These are phyloP conservation scores for Crypturellus tataupa DNA, from an alignment of 2,797 vertebrate genomes.

Conservation along the genomic window DNA sequence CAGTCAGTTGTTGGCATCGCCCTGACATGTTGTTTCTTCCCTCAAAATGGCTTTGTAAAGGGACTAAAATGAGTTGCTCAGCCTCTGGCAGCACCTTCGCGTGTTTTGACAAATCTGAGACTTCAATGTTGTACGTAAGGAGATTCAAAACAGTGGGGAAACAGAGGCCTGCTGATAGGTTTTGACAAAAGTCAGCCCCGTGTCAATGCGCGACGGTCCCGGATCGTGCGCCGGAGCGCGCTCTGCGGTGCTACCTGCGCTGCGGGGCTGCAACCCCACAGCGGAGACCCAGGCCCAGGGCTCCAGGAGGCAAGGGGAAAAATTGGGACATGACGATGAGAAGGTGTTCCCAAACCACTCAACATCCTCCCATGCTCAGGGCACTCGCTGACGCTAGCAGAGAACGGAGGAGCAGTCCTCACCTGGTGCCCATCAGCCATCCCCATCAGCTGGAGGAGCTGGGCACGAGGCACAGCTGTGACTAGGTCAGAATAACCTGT, in stretches of 20 bases:
- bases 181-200: slow-evolving; percentile 50
- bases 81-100: slow-evolving; percentile 70
- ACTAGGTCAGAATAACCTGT: not conserved
- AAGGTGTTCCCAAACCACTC: not conserved
- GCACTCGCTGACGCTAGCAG: too few relatives aligned
- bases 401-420: fast-evolving
- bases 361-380: not conserved
- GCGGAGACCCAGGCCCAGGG: not conserved
- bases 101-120: slow-evolving; percentile 70
- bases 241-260: not conserved
- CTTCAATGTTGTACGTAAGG: slow-evolving; percentile 29
- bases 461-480: not conserved
- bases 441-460: not conserved
- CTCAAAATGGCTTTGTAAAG: slow-evolving; percentile 68
- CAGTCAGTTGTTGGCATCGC: slow-evolving; percentile 69
- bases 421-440: not conserved
- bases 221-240: not conserved
- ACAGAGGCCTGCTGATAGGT: not conserved
- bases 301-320: too few relatives aligned
- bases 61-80: slow-evolving; percentile 71
- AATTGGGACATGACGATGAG: not conserved
- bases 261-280: too few relatives aligned
- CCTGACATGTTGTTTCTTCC: slow-evolving; percentile 76
- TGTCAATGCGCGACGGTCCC: not conserved
- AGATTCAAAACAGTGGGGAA: slow-evolving; percentile 49